Evolutionary conservation across 2,113 vertebrate genomes (phyloP), one percentile per base, ranked within the genome.

Genomic region (Mormyrus lacerda): DNA sequence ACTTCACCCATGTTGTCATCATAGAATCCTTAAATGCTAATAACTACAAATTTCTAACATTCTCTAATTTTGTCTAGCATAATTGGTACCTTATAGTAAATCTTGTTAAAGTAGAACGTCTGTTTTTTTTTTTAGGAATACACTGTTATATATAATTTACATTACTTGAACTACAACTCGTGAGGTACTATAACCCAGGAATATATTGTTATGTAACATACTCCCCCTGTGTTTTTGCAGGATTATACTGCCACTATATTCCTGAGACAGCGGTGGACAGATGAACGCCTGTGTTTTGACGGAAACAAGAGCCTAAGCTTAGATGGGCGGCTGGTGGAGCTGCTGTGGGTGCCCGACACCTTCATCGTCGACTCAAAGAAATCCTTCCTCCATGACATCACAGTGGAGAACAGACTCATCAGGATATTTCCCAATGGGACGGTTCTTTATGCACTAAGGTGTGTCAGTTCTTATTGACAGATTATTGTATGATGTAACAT

Each of bases 161-260:
- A 69, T 42, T 79, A 19, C 73, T 35, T 73, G n/a, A 73, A n/a
- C 65, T 73, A 35, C 61, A 24, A 55, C 19, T 55, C 53, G 11
- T 73, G 65, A 73, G 27, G 65, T 42, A 79, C 17, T 42, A 42
- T 7, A 42, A 39, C 73, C 19, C 39, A 85, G 4, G 47, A 44
- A 85, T 11, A 48, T 27, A n/a, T 85, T 50, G n/a, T 85, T 50
- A 85, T 27, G n/a, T 27, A 44, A 84, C 82, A 44, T 15, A 84
- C 3, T 10, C 44, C 31, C 24, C 27, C 31, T 24, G 55, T 31
- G 88, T 24, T 47, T 61, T 90, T 90, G 31, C 88, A 95, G 95
- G 97, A 98, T 93, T 98, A 98, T 93, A 98, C 97, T 0, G 97
- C 97, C 55, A 98, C 97, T 91, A 98, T 98, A 92, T 98, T 98